Evolutionary conservation across 2,888 invertebrate genomes (phyloP).

Genomic region (Andrena flavipes): DNA sequence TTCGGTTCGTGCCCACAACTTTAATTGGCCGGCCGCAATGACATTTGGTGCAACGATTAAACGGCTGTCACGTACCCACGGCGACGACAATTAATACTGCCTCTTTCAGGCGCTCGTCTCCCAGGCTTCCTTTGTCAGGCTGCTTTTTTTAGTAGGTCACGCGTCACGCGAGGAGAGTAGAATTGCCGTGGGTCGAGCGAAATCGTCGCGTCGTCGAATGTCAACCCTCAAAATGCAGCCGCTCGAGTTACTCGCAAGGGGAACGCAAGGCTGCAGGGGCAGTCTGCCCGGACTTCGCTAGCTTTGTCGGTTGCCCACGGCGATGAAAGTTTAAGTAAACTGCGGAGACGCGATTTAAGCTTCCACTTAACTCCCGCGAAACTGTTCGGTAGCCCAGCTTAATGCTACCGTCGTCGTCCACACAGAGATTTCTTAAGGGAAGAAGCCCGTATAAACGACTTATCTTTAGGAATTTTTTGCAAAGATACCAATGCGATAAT

Average conservation of each 20-base stretch:
- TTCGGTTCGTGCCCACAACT: conserved; percentile 52
- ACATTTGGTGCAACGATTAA: conserved; percentile 52
- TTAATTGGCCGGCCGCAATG: conserved; percentile 53
- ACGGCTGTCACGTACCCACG: conserved; percentile 48
- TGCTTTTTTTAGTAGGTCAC: conserved; percentile 37
- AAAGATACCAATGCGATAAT: no score
- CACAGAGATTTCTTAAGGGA: no score
- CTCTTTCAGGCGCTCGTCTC: conserved; percentile 49
- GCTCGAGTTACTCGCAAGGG: conserved; percentile 74
- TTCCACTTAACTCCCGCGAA: neutral
- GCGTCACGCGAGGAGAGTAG: conserved; percentile 65
- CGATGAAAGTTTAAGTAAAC: conserved; percentile 18
- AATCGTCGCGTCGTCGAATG: conserved; percentile 73
- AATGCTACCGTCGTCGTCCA: no score
- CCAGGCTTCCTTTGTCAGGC: conserved; percentile 48
- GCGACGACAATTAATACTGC: conserved; percentile 60
- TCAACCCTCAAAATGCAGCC: conserved; percentile 65
- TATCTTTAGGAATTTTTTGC: no score
- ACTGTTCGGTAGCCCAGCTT: neutral
- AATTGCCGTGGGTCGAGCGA: conserved; percentile 63
- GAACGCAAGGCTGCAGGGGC: conserved; percentile 63
- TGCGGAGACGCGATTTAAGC: neutral
- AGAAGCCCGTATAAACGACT: no score
- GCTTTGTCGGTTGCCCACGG: neutral
- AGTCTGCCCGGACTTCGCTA: conserved; percentile 12